Evolutionary conservation across 2,113 vertebrate species (phyloP), one percentile per base, ranked within the genome.

Genomic region (Tyto alba): DNA sequence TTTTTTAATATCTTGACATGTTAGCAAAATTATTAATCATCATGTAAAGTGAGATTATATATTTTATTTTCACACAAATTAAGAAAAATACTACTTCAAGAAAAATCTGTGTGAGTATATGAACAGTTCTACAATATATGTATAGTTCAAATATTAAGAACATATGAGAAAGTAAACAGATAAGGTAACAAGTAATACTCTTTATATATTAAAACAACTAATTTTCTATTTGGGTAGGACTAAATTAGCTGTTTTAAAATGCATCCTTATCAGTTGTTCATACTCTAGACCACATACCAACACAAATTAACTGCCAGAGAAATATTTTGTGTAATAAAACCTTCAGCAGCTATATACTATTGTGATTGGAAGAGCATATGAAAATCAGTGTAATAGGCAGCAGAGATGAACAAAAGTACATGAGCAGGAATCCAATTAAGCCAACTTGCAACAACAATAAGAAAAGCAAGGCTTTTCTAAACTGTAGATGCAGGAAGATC

Each of bases 211-310:
- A 94, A 91, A 96, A 94, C 88, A 83, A 80, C 41, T 85, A 91
- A 95, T 95, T 94, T 97, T 96, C 95, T 97, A 94, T 82, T 93
- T 94, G 55, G 75, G 59, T 96, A 72, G 55, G 76, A 95, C 38
- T 90, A 94, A 94, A 94, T 93, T 95, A 91, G 50, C 41, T 93
- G 71, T 13, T 93, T 80, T 88, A 78, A 62, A 93, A 93, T 67
- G 23, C 64, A 86, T 64, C 32, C 56, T 91, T 95, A 95, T 92
- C 93, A 67, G 50, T 90, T 82, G 16, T 86, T 95, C 72, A 66
- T 90, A 93, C 82, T 90, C 63, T 77, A 47, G 38, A 95, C 50
- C 82, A 86, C 71, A 83, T 82, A 93, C 41, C 26, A 88, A 62
- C 26, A 83, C n/a, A 90, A 88, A 81, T 60, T 80, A 80, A 84